Evolutionary conservation across 2,888 invertebrate genomes (phyloP), one percentile per base, ranked within the genome.

Genomic region (Petrolisthes manimaculis): DNA sequence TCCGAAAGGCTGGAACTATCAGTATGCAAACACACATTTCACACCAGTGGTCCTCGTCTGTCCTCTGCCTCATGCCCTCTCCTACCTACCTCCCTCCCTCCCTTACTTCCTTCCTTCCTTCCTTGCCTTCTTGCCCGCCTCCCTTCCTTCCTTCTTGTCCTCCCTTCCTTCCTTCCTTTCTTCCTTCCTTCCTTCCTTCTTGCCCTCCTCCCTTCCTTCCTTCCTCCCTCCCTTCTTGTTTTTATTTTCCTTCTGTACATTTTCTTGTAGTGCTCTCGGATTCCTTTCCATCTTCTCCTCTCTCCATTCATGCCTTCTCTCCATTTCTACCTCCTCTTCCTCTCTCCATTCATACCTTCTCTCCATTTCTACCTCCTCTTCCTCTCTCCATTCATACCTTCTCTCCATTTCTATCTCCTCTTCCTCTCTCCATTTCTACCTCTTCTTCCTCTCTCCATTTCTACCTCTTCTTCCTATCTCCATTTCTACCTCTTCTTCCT

Each of bases 11-110:
- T 61, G 61, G 61, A 61, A 61, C 61, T 61, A 61, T 61, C 61
- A 61, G 61, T 61, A 61, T 61, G 54, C 79, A 79, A 55, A 79
- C 79, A 79, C 79, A 79, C 79, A 79, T 55, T 79, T 79, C 79
- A 79, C 79, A 79, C 79, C n/a, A 79, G 79, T 79, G 61, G 61
- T 18, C 18, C 61, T 61, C 61, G 61, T 61, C 61, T 61, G 61
- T 18, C 9, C 61, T 18, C 18, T 18, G 9, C 61, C 61, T 18
- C 18, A 9, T 61, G 12, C 61, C 61, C 18, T 61, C 61, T 61
- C 61, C 61, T 18, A 9, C 9, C 18, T 61, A 0, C 61, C 9
- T 61, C 0, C 61, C 61, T 61, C 18, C 61, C 18, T 9, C 9
- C 18, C 61, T 18, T 3, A 0, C 61, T 61, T 18, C 61, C 61